Percentiles rank a stretch among this genome's conserved stretches.
Evolutionary conservation across 2,797 vertebrate species (phyloP).

Genomic region (Tauraco hartlaubi): DNA sequence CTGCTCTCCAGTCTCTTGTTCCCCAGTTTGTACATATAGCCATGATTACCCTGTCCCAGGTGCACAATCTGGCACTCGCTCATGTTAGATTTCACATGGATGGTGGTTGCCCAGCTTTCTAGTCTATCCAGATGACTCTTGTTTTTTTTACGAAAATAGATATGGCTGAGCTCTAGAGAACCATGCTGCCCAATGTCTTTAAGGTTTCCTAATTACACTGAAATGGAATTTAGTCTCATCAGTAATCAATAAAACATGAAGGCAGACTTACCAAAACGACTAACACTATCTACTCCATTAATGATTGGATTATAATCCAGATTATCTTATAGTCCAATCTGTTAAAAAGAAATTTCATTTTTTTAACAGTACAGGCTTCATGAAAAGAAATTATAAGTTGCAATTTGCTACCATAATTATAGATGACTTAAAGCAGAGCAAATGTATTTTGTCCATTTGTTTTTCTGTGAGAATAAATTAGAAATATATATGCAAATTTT

Average conservation of each 20-base stretch:
- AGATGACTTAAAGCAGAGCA: background rate
- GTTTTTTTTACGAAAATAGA: background rate
- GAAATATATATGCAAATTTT: background rate
- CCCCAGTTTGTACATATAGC: background rate
- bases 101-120: background rate
- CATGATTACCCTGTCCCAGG: background rate
- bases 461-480: conserved; percentile 12
- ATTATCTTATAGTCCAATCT: conserved; percentile 91
- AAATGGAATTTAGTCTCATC: background rate
- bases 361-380: background rate
- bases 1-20: background rate
- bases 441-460: background rate
- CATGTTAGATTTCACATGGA: background rate
- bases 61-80: background rate
- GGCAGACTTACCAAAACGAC: conserved; percentile 89
- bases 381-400: background rate
- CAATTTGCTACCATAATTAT: background rate
- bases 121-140: background rate
- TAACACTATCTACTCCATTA: conserved; percentile 89
- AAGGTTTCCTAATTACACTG: background rate
- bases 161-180: background rate
- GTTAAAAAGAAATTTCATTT: conserved; percentile 59
- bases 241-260: background rate
- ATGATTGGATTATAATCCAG: conserved; percentile 87
- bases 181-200: background rate